A percentile compares a stretch with the other conserved stretches of the same genome.
phyloP scores from a whole-genome alignment of 1,140 invertebrate species.

The Chrysoperla carnea region DNA sequence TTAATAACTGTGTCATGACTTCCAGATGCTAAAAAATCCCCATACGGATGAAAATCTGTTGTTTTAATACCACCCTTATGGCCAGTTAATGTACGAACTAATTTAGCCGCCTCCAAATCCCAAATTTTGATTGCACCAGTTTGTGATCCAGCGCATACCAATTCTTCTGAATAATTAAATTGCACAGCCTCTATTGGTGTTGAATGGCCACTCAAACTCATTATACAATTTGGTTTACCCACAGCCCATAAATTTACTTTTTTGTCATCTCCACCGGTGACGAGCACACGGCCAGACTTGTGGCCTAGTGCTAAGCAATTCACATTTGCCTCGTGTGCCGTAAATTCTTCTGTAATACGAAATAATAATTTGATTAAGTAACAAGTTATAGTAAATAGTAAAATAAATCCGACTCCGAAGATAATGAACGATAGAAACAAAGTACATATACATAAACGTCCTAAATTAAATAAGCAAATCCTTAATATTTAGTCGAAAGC shows the following conservation, averaged over 20 bases:
- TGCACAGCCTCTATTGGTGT: slow-evolving; percentile 86
- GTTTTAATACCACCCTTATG: slow-evolving; percentile 81
- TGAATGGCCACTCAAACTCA: slow-evolving; percentile 87
- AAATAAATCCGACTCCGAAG: slow-evolving; percentile 3
- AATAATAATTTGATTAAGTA: slow-evolving; percentile 6
- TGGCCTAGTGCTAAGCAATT: slow-evolving; percentile 80
- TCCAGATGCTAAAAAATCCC: slow-evolving; percentile 83
- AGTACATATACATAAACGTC: no score
- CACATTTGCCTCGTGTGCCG: slow-evolving; percentile 74
- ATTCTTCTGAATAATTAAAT: slow-evolving; percentile 87
- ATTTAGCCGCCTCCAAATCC: slow-evolving; percentile 88
- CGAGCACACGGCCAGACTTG: slow-evolving; percentile 82
- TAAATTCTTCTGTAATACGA: slow-evolving; percentile 65
- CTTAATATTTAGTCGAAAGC: no score
- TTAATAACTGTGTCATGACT: slow-evolving; percentile 82
- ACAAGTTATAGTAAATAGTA: neutral
- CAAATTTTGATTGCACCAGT: slow-evolving; percentile 89
- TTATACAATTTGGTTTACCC: slow-evolving; percentile 86
- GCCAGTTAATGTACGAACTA: slow-evolving; percentile 79
- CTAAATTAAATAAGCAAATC: no score
- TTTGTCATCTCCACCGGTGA: slow-evolving; percentile 92
- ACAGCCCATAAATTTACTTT: slow-evolving; percentile 97
- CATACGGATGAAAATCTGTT: slow-evolving; percentile 94
- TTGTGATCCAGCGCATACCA: slow-evolving; percentile 87
- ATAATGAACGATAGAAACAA: no score